Conservation (phyloP, 2,113 vertebrate species). For the Carlito syrichta region DNA sequence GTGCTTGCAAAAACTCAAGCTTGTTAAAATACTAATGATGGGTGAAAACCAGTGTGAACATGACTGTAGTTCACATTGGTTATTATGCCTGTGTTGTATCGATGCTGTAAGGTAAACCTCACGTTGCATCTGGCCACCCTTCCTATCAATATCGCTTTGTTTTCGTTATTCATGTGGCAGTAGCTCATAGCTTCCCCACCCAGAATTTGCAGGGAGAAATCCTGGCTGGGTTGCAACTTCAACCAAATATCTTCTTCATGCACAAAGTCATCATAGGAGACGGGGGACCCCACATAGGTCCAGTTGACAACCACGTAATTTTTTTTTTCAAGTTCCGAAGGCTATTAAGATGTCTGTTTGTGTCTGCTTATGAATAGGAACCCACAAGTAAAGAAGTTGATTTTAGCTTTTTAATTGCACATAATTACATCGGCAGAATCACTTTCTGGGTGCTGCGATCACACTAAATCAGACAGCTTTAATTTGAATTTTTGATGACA, state of each 20-base stretch:
- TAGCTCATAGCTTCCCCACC: background rate
- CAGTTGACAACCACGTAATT: background rate
- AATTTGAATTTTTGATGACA: conserved; percentile 63
- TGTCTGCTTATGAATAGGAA: conserved; percentile 34
- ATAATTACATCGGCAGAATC: conserved; percentile 53
- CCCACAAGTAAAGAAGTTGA: conserved; percentile 49
- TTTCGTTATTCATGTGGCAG: conserved; percentile 1
- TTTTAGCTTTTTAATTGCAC: conserved; percentile 64
- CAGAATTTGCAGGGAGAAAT: conserved; percentile 50
- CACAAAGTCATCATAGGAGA: background rate
- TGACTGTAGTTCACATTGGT: background rate
- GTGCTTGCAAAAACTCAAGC: background rate
- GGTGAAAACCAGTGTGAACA: background rate
- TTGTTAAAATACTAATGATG: background rate
- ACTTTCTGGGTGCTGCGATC: conserved; percentile 47
- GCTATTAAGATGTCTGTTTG: conserved; percentile 44
- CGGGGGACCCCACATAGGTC: background rate
- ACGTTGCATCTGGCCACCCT: background rate
- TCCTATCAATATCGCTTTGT: background rate
- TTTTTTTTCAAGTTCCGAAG: conserved; percentile 46
- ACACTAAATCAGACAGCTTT: conserved; percentile 67
- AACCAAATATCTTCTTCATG: background rate
- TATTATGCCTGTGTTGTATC: background rate
- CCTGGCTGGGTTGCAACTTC: background rate
- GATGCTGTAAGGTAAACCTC: background rate